Conservation (phyloP, 2,888 invertebrate species). For the Phytoseiulus persimilis region DNA sequence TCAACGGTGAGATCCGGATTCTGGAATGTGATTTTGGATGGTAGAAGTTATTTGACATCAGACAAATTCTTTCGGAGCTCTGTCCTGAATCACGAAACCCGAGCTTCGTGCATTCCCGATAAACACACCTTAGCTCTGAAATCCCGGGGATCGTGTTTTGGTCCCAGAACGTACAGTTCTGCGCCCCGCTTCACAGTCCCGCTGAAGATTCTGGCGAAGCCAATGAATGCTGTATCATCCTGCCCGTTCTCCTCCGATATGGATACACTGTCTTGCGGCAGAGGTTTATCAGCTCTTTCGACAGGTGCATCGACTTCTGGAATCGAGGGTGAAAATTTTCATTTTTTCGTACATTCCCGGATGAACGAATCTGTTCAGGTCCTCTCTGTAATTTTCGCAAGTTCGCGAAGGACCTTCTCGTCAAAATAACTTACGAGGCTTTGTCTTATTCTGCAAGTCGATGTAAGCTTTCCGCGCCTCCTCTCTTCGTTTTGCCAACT, state of each 20-base stretch:
- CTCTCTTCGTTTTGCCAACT: slow-evolving; percentile 63
- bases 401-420: not conserved
- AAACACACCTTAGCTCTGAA: slow-evolving; percentile 1
- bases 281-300: not conserved
- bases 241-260: slow-evolving; percentile 48
- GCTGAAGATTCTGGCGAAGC: slow-evolving; percentile 85
- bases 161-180: slow-evolving; percentile 71
- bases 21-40: slow-evolving; percentile 14
- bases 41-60: no score
- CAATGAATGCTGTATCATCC: slow-evolving; percentile 62
- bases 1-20: slow-evolving; percentile 50
- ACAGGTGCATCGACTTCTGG: not conserved
- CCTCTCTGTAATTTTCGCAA: no score
- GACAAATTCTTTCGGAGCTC: no score
- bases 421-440: not conserved
- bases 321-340: no score
- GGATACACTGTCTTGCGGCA: not conserved
- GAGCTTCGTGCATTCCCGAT: no score
- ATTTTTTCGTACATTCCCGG: no score
- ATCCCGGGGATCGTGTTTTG: slow-evolving; percentile 70
- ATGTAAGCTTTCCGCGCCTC: slow-evolving; percentile 61
- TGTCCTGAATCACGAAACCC: no score
- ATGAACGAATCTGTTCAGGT: no score
- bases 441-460: slow-evolving; percentile 48
- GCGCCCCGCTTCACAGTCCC: slow-evolving; percentile 69